A percentile compares a stretch with the other conserved stretches of the same genome.
phyloP scores from a whole-genome alignment of 2,797 vertebrate genomes.

The Apodemus agrarius region DNA sequence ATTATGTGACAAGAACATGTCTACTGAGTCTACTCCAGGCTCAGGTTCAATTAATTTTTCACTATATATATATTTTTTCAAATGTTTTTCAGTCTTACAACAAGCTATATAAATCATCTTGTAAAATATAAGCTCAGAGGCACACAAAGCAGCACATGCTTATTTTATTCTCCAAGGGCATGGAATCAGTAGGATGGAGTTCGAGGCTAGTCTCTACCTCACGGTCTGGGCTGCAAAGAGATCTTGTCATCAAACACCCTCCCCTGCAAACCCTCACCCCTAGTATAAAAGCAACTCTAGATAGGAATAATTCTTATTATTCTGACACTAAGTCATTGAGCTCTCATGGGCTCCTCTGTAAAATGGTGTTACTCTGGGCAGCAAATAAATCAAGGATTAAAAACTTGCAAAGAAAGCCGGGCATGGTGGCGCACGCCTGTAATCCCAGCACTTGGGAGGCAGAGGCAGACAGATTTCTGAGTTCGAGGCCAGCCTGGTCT shows the following conservation, averaged over 20 bases:
- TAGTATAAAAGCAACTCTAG: neutral
- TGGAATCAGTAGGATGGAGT: neutral
- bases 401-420: slow-evolving; percentile 10
- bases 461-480: neutral
- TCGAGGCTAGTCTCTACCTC: neutral
- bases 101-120: neutral
- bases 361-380: slow-evolving; percentile 1
- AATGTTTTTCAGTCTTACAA: neutral
- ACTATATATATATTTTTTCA: neutral
- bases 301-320: slow-evolving; percentile 31
- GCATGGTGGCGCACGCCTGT: neutral
- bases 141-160: neutral
- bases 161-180: neutral
- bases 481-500: no score
- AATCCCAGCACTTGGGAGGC: neutral
- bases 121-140: neutral
- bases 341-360: neutral
- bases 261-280: neutral
- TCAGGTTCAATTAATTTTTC: neutral
- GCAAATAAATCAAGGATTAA: neutral
- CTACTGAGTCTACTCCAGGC: neutral
- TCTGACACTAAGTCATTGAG: neutral
- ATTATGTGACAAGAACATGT: neutral
- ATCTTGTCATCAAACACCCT: neutral
- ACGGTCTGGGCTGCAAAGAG: neutral